Evolutionary conservation across 92 coral and sea anemone genomes (phyloP), one percentile per base, ranked within the genome.

Genomic region (Bergia puertoricense): DNA sequence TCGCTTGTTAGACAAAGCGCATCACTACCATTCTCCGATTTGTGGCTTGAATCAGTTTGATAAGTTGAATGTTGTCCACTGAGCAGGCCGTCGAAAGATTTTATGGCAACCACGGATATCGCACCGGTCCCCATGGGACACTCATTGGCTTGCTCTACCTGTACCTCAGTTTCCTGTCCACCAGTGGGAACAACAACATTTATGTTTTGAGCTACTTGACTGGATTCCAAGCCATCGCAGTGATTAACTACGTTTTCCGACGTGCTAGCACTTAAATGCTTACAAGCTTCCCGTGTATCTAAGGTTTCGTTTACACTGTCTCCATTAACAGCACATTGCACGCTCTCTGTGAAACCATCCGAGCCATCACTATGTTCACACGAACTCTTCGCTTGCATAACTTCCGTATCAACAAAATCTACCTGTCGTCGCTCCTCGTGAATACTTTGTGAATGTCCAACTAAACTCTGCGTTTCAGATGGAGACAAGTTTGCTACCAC

Each of bases 191-290:
- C 22, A 43, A 67, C 73, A 65, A 82, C 40, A 45, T 65, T 42
- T 82, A 44, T 67, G 23, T 74, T 74, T 41, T 43, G 45, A 39
- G 79, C 79, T 74, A 16, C n/a, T 74, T 74, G 50, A 14, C 13
- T 48, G 11, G 50, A 43, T 43, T 74, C 79, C 10, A 74, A 13
- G 42, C 22, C 80, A 15, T 82, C 86, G 40, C 59, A 67, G 40
- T 84, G 87, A 39, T 84, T 84, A 84, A 84, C 79, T 2, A 71
- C 6, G 20, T 43, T 84, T 69, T 68, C 66, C 22, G 76, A 44
- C 36, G 38, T 30, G 77, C 79, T 84, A 45, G 14, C 87, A 20
- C 13, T 71, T 48, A 39, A 15, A 72, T 69, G 77, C 67, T 42
- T 41, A 10, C 57, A 45, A 7, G 39, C 5, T 82, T 82, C 86